These are phyloP conservation scores for Nestor notabilis DNA, from an alignment of 2,113 vertebrate species.

Conservation along the genomic window DNA sequence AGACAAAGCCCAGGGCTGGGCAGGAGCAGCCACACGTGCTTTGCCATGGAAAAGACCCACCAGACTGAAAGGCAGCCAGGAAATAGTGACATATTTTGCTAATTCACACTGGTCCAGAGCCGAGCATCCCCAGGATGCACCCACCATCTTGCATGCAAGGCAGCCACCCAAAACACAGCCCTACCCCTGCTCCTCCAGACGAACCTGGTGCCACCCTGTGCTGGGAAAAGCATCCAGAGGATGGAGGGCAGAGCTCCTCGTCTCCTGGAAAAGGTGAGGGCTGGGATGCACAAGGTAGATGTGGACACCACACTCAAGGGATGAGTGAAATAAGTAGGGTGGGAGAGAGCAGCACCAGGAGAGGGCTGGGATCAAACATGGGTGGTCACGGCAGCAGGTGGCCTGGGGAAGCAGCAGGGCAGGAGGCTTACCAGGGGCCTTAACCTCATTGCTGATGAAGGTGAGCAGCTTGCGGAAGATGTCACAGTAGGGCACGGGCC, in stretches of 20 bases:
- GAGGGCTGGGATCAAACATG: rapidly evolving
- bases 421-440: conserved; percentile 82
- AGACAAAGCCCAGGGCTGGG: neutral
- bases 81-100: rapidly evolving
- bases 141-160: neutral
- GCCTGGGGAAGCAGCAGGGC: neutral
- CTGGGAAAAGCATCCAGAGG: neutral
- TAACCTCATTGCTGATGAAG: conserved; percentile 87
- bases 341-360: neutral
- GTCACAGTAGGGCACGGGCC: conserved; percentile 91
- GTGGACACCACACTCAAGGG: rapidly evolving
- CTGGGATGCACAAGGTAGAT: neutral
- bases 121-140: neutral
- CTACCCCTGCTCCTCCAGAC: neutral
- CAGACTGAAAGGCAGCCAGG: neutral
- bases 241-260: neutral
- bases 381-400: rapidly evolving
- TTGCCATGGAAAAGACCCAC: neutral
- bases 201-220: neutral
- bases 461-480: conserved; percentile 87
- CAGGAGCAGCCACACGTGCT: neutral
- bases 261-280: neutral
- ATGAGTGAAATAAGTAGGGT: neutral
- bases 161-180: neutral
- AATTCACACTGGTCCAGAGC: neutral